Conservation (phyloP, 2,113 vertebrate genomes). For the Coreoperca whiteheadi region DNA sequence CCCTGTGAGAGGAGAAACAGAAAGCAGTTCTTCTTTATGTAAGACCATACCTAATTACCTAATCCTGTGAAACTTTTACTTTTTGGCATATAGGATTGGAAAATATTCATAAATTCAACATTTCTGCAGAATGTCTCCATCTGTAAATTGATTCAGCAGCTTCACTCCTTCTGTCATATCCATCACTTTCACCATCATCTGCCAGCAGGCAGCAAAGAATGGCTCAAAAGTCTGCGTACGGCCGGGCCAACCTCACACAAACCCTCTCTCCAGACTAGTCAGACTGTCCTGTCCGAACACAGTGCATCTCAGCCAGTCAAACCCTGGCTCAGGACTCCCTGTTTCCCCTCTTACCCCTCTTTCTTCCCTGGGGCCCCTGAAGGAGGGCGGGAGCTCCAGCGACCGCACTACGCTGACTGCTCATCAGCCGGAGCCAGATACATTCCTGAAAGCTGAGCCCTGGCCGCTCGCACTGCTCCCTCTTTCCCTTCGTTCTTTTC, state of each 20-base stretch:
- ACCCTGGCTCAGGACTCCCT: constrained; percentile 61
- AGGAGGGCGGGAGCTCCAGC: constrained; percentile 77
- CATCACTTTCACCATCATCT: constrained; percentile 58
- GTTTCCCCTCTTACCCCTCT: constrained; percentile 72
- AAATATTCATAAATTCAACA: constrained; percentile 44
- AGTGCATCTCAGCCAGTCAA: constrained; percentile 44
- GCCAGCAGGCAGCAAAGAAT: constrained; percentile 39
- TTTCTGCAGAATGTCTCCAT: constrained; percentile 36
- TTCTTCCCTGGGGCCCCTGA: constrained; percentile 77
- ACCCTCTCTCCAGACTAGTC: constrained; percentile 20
- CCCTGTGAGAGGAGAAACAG: background rate
- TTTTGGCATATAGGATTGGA: constrained; percentile 31
- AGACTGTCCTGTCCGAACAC: constrained; percentile 39
- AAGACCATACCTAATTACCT: constrained; percentile 3
- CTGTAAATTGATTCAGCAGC: constrained; percentile 68
- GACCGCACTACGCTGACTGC: constrained; percentile 80
- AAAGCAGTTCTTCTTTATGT: constrained; percentile 8
- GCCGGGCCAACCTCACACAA: constrained; percentile 41
- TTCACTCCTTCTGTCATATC: constrained; percentile 58
- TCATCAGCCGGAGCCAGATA: constrained; percentile 77
- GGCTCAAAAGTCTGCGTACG: constrained; percentile 4
- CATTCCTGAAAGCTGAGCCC: constrained; percentile 87
- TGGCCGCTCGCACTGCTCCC: constrained; percentile 64
- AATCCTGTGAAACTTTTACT: constrained; percentile 14
- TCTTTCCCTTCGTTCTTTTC: constrained; percentile 65